Evolutionary conservation across 2,888 invertebrate species (phyloP), one percentile per base, ranked within the genome.

Genomic region (Harmothoe impar): DNA sequence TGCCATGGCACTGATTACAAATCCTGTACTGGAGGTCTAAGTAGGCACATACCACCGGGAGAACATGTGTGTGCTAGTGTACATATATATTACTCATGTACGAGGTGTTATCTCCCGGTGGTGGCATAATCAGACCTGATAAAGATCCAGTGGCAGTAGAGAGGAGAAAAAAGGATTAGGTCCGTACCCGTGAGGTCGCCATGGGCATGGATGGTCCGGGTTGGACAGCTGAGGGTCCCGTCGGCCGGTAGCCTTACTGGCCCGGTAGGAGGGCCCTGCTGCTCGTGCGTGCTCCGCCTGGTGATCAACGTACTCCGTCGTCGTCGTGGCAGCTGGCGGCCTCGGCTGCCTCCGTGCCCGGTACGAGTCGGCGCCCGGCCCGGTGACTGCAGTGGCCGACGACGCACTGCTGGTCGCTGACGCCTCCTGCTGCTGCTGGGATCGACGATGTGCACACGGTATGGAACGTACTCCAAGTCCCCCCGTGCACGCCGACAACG

Each of bases 171-270:
- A 81, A 81, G 81, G 29, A 29, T 29, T 72, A 81, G 23, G 35
- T 81, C 33, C 81, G 81, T 81, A 81, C 81, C 81, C 81, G 81
- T 81, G 81, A 81, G 81, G 33, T 81, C 33, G 81, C 81, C 81
- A 81, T 81, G 81, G 72, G 29, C 72, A 72, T 72, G 25, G 81
- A 81, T 35, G 81, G 33, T 35, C 81, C 81, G 81, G 43, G 81
- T 1, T 15, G 81, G 33, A 25, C 35, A 81, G 81, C 81, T 35
- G 33, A 81, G 43, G 81, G 81, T 35, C 81, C 81, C 81, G 81
- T 33, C 35, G 81, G 81, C 81, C 81, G 81, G 35, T 81, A 81
- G 81, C 81, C 81, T 81, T 72, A 35, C 23, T 81, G 81, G 81
- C 81, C 81, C 81, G 81, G 81, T 33, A 35, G 81, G 81, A 81